Evolutionary conservation across 2,888 invertebrate genomes (phyloP).

Genomic region (Liposcelis brunnea): DNA sequence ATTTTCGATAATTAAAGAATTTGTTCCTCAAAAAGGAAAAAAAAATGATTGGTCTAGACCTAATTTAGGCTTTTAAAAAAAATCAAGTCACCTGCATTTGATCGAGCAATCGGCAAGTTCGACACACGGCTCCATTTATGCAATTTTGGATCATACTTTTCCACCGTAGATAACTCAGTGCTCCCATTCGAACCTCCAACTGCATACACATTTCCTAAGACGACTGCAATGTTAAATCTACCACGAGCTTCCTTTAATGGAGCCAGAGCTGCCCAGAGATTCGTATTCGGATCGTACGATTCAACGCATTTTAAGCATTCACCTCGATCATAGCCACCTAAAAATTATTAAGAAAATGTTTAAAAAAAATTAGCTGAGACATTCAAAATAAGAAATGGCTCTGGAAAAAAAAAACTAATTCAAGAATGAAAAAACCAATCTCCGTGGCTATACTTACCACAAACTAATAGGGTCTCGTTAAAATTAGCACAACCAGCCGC

Average conservation of each 20-base stretch:
- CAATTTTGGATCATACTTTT: slow-evolving; percentile 34
- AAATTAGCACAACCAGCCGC: slow-evolving; percentile 58
- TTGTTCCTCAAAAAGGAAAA: neutral
- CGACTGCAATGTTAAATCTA: slow-evolving; percentile 56
- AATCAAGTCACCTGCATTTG: slow-evolving; percentile 37
- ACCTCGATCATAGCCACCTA: slow-evolving; percentile 66
- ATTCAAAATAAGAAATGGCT: neutral
- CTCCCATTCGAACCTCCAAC: slow-evolving; percentile 73
- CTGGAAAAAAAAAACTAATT: too few relatives aligned
- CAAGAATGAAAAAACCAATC: neutral
- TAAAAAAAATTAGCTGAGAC: neutral
- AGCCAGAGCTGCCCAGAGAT: slow-evolving; percentile 49
- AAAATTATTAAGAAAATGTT: slow-evolving; percentile 12
- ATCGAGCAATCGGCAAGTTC: slow-evolving; percentile 41
- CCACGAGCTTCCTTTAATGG: slow-evolving; percentile 60
- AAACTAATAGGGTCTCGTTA: slow-evolving; percentile 52
- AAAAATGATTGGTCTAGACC: neutral
- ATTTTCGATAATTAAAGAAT: too few relatives aligned
- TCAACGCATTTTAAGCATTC: slow-evolving; percentile 63
- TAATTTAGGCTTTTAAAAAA: slow-evolving; percentile 9
- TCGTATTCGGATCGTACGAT: slow-evolving; percentile 49
- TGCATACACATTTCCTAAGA: slow-evolving; percentile 51
- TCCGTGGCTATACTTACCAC: slow-evolving; percentile 44
- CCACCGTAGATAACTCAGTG: slow-evolving; percentile 56
- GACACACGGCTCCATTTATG: slow-evolving; percentile 35